Conservation (phyloP, 2,888 invertebrate species). For the Masnerella sp. region DNA sequence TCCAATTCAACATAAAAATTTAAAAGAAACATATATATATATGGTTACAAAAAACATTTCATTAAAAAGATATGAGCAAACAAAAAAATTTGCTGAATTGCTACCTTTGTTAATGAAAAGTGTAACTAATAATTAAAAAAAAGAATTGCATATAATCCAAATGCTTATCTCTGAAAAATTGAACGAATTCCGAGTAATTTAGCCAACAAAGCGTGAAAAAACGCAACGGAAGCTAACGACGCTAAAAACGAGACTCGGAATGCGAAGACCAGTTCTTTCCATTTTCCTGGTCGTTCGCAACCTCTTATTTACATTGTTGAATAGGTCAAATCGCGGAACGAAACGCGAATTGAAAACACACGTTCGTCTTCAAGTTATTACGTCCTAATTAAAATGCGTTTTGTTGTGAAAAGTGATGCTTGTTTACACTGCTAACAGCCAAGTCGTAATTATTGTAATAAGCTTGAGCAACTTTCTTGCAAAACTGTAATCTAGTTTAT, state of each 20-base stretch:
- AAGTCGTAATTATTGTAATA: constrained; percentile 28
- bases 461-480: constrained; percentile 26
- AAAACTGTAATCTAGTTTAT: no score
- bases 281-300: background rate
- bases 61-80: no score
- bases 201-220: constrained; percentile 6
- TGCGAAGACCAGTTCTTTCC: background rate
- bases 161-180: no score
- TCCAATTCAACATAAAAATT: no score
- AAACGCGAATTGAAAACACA: constrained; percentile 1
- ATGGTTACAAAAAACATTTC: no score
- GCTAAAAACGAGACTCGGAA: background rate
- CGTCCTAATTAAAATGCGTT: constrained; percentile 12
- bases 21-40: no score
- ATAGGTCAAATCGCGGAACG: background rate
- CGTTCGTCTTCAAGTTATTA: constrained; percentile 7
- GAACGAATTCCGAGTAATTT: no score
- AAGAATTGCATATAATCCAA: no score
- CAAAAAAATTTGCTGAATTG: no score
- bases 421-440: constrained; percentile 12
- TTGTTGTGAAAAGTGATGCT: constrained; percentile 11
- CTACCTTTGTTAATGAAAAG: no score
- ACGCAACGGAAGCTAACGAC: constrained; percentile 9
- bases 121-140: no score
- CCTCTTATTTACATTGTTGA: background rate